Evolutionary conservation across 2,113 vertebrate species (phyloP).

Genomic region (Actenoides lindsayi): DNA sequence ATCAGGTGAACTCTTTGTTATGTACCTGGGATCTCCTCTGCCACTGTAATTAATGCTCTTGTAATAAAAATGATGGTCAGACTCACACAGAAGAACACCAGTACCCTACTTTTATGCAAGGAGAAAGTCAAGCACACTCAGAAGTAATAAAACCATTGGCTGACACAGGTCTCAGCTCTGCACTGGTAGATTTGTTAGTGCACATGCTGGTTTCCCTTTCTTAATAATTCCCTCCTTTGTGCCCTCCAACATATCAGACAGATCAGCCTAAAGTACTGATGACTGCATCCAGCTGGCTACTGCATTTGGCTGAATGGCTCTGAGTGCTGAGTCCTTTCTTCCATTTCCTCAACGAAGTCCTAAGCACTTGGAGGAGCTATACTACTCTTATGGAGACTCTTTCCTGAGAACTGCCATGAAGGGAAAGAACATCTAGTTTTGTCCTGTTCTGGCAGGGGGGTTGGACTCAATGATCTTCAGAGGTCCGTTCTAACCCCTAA

Average conservation of each 20-base stretch:
- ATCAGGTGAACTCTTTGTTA: not conserved
- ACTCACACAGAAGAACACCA: not conserved
- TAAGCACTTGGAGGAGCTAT: not conserved
- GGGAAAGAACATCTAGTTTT: not conserved
- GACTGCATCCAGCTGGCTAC: not conserved
- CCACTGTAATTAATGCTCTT: not conserved
- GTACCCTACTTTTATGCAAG: not conserved
- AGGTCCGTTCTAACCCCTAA: no score
- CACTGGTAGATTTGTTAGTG: not conserved
- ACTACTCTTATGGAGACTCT: not conserved
- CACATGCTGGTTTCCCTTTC: not conserved
- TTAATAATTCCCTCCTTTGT: not conserved
- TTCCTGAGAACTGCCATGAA: not conserved
- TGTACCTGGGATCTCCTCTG: not conserved
- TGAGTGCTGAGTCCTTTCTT: not conserved
- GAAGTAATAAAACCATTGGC: not conserved
- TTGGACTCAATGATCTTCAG: no score
- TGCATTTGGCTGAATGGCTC: not conserved
- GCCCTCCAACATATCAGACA: not conserved
- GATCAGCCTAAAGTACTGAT: not conserved
- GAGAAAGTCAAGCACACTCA: not conserved
- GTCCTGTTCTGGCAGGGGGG: no score
- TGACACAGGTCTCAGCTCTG: not conserved
- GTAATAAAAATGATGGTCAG: not conserved
- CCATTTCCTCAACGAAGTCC: not conserved